phyloP scores from a whole-genome alignment of 2,113 vertebrate genomes.

The Xiphias gladius region DNA sequence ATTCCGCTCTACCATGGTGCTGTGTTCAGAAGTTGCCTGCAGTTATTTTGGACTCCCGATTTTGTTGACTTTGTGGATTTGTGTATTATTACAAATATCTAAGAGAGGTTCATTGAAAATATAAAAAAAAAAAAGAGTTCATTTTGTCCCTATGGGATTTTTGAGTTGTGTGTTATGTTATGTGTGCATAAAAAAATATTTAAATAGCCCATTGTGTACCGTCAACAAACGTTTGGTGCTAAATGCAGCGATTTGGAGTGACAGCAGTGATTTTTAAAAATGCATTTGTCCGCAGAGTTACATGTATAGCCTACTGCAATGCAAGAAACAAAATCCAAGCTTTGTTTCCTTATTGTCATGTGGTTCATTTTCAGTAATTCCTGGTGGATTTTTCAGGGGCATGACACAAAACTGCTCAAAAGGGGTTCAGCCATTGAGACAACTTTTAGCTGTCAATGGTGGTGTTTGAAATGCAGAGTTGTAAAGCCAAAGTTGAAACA shows the following conservation, averaged over 20 bases:
- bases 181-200: constrained; percentile 75
- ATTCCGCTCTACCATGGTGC: constrained; percentile 83
- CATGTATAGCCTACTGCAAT: constrained; percentile 59
- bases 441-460: constrained; percentile 74
- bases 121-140: constrained; percentile 64
- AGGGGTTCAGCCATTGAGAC: constrained; percentile 72
- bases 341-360: constrained; percentile 57
- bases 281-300: constrained; percentile 46
- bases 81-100: constrained; percentile 80
- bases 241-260: constrained; percentile 69
- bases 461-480: constrained; percentile 77
- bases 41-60: constrained; percentile 65
- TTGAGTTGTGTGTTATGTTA: constrained; percentile 73
- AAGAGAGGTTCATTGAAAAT: constrained; percentile 71
- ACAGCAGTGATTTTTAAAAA: constrained; percentile 45
- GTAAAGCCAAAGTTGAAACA: constrained; percentile 80
- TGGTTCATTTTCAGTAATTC: constrained; percentile 56
- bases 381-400: constrained; percentile 68
- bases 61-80: constrained; percentile 74
- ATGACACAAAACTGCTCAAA: constrained; percentile 47
- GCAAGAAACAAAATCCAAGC: constrained; percentile 64
- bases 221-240: constrained; percentile 80
- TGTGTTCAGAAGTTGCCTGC: constrained; percentile 81
- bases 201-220: constrained; percentile 78
- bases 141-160: constrained; percentile 94